These are phyloP conservation scores for Notolepis coatsorum DNA, from an alignment of 2,797 vertebrate species.

Conservation along the genomic window DNA sequence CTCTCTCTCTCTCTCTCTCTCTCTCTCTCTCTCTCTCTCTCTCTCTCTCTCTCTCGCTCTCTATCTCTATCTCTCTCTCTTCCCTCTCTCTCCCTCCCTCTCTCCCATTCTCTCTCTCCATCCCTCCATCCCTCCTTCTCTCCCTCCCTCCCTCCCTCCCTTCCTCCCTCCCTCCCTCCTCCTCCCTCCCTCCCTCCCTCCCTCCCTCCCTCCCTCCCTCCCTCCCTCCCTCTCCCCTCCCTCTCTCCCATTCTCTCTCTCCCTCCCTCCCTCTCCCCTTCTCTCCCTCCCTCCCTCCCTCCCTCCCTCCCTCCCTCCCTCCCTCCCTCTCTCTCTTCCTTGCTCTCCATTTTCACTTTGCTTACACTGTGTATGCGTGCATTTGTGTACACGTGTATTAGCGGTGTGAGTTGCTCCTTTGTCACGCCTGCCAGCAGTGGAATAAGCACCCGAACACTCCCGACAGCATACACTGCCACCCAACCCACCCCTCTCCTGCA, in stretches of 20 bases:
- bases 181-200: no score
- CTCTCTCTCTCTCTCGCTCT: background rate
- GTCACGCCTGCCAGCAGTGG: background rate
- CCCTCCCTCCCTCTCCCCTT: no score
- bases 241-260: no score
- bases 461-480: background rate
- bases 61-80: background rate
- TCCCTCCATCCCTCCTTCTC: background rate
- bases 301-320: background rate
- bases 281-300: no score
- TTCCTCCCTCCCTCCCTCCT: background rate
- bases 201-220: no score
- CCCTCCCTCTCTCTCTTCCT: background rate
- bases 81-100: background rate
- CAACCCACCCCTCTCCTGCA: conserved; percentile 15
- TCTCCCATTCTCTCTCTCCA: background rate
- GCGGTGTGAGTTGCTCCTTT: background rate
- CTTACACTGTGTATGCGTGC: background rate
- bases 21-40: background rate
- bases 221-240: no score
- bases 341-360: background rate
- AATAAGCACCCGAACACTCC: conserved; percentile 27
- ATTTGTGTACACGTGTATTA: background rate
- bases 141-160: background rate
- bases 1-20: no score